Conservation (phyloP, 2,797 vertebrate genomes). For the Parauchenoglanis ngamensis region DNA sequence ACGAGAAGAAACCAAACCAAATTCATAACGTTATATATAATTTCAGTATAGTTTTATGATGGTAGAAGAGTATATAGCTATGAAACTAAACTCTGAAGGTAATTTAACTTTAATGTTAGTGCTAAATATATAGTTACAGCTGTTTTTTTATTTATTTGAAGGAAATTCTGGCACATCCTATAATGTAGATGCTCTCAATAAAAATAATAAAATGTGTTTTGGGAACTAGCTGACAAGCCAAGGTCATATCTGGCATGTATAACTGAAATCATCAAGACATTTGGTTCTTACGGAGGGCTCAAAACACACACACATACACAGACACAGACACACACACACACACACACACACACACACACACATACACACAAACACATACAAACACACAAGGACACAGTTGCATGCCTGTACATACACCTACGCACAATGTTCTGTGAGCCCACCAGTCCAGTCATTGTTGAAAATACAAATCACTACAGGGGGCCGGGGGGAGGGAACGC, state of each 20-base stretch:
- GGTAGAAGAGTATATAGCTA: not conserved
- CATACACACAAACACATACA: not conserved
- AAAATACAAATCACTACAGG: conserved; percentile 47
- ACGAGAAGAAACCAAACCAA: not conserved
- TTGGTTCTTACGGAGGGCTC: not conserved
- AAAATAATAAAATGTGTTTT: not conserved
- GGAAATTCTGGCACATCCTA: not conserved
- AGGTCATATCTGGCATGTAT: too few species aligned
- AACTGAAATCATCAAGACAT: not conserved
- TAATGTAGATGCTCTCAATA: not conserved
- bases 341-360: not conserved
- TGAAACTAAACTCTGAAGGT: not conserved
- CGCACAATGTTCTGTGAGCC: conserved; percentile 40
- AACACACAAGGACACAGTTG: conserved; percentile 16
- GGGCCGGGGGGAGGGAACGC: conserved; percentile 32
- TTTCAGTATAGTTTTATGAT: not conserved
- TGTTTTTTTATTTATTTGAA: too few species aligned
- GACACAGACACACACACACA: too few species aligned
- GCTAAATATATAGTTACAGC: not conserved
- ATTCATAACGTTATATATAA: not conserved
- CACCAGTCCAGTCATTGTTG: conserved; percentile 48
- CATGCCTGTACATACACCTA: conserved; percentile 26
- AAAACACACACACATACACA: not conserved
- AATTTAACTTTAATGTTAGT: not conserved
- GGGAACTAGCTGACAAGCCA: not conserved